Base-by-base conservation (phyloP, 2,888 invertebrate genomes). In the Pteria penguin region DNA sequence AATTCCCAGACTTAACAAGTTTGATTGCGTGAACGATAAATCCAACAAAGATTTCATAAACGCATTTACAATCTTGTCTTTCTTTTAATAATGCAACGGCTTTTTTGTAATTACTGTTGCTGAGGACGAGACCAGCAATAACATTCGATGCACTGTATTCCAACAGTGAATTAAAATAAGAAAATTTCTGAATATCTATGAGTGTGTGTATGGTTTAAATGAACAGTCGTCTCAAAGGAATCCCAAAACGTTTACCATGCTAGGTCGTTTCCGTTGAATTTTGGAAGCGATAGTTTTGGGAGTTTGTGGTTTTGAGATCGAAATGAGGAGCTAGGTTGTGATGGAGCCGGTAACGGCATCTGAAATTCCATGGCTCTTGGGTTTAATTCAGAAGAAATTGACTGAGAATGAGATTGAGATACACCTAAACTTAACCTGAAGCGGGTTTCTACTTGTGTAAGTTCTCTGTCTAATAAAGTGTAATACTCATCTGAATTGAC, bases 231-330 rank as follows among this genome's bases (percentile, higher is more conserved):
- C 36, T 63, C 45, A 36, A 36, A 33, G 18, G 63, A 63, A 36
- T 63, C 63, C 63, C 63, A 63, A 33, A 63, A 63, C 8, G 36
- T 33, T n/a, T 63, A 24, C 36, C 36, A 63, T 22, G 18, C 63
- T 2, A 36, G 36, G 27, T 36, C 24, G 18, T 36, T 22, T 63
- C 63, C 63, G n/a, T 22, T 2, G 18, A 63, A 63, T 36, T 63
- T 63, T 33, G 36, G 36, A 4, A 63, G 1, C 2, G 14, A 22
- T 36, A 24, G 31, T 36, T 63, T 63, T 26, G 36, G 63, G 11
- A 63, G 36, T 63, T 63, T 63, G n/a, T 32, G 33, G 55, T 55
- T 55, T 55, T 55, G 55, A 24, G 55, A 55, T 55, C 55, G 24
- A n/a, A 55, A 18, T 55, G 8, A 55, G 55, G n/a, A 55, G n/a